Evolutionary conservation across 2,113 vertebrate genomes (phyloP).

Genomic region (Neogobius melanostomus): DNA sequence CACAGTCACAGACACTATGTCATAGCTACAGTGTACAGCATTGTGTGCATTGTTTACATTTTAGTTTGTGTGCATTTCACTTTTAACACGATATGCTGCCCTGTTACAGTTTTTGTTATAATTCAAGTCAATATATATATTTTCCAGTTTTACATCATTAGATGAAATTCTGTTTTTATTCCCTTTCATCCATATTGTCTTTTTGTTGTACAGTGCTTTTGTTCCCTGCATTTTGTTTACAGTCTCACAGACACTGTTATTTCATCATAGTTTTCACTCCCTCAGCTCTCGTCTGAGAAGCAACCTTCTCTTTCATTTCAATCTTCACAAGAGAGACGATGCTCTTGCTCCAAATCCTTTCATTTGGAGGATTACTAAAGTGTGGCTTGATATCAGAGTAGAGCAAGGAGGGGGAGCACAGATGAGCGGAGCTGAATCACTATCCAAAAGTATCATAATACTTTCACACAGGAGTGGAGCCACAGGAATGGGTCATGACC

Average conservation of each 20-base stretch:
- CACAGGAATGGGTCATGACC: slow-evolving; percentile 31
- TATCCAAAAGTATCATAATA: slow-evolving; percentile 59
- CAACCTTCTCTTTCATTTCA: slow-evolving; percentile 66
- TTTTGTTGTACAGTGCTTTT: slow-evolving; percentile 19
- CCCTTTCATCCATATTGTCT: slow-evolving; percentile 17
- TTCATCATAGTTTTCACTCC: slow-evolving; percentile 45
- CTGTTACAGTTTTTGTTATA: background rate
- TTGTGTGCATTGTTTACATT: no score
- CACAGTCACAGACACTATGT: background rate
- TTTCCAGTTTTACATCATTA: background rate
- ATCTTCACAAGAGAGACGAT: slow-evolving; percentile 67
- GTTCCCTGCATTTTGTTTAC: slow-evolving; percentile 31
- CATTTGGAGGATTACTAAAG: slow-evolving; percentile 75
- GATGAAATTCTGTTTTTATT: background rate
- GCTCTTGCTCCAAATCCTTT: slow-evolving; percentile 73
- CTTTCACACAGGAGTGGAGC: slow-evolving; percentile 39
- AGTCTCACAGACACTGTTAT: slow-evolving; percentile 24
- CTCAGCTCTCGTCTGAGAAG: slow-evolving; percentile 57
- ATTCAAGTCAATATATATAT: background rate
- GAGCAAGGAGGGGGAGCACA: slow-evolving; percentile 29
- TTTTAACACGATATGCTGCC: background rate
- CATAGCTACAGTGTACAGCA: background rate
- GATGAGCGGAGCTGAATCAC: slow-evolving; percentile 37
- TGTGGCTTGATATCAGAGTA: slow-evolving; percentile 71
- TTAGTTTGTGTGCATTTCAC: background rate